Conservation (phyloP, 2,797 vertebrate species). For the Masticophis lateralis region DNA sequence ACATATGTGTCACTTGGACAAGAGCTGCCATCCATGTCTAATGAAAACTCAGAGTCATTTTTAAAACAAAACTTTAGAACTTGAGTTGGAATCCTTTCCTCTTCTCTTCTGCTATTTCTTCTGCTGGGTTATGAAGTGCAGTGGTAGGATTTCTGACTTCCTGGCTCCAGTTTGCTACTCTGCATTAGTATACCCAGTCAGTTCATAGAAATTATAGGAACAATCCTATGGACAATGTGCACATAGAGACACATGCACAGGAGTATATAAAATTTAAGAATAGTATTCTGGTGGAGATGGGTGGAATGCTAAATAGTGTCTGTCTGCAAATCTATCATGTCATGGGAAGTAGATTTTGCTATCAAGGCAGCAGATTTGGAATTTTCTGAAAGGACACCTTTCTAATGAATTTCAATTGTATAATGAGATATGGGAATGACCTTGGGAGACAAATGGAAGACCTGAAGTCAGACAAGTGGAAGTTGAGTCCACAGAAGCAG, state of each 20-base stretch:
- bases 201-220: not conserved
- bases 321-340: not conserved
- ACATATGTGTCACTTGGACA: not conserved
- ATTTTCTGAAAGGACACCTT: not conserved
- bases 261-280: not conserved
- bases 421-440: not conserved
- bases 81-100: not conserved
- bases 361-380: not conserved
- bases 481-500: not conserved
- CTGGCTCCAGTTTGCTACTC: not conserved
- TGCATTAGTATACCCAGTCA: not conserved
- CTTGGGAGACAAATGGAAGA: not conserved
- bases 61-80: not conserved
- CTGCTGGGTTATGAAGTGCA: not conserved
- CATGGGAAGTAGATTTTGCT: not conserved
- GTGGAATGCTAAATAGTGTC: not conserved
- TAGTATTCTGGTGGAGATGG: not conserved
- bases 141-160: not conserved
- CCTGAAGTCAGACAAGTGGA: not conserved
- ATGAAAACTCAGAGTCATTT: accelerated
- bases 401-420: not conserved
- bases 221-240: not conserved
- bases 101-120: conserved; percentile 4
- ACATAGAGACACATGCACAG: not conserved
- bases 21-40: not conserved